phyloP scores from a whole-genome alignment of 2,113 vertebrate species.

The Ptilorrhoa leucosticta region DNA sequence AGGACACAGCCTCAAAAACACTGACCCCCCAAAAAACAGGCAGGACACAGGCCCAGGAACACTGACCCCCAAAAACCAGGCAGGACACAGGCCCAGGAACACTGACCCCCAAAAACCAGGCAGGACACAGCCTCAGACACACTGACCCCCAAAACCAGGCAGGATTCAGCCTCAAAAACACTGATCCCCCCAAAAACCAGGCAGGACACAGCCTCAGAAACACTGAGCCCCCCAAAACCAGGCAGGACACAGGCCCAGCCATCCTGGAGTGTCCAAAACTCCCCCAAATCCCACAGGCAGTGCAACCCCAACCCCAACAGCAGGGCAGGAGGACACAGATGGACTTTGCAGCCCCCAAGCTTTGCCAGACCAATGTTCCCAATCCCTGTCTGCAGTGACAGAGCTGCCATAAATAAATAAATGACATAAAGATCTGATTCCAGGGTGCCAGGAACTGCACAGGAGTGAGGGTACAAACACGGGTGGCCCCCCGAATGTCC shows the following conservation, averaged over 20 bases:
- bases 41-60: too few species aligned
- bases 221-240: background rate
- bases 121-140: background rate
- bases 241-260: background rate
- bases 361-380: background rate
- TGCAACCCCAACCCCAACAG: fast-evolving
- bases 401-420: background rate
- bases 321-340: background rate
- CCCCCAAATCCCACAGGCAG: background rate
- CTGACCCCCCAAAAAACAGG: background rate
- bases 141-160: background rate
- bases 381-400: fast-evolving
- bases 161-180: background rate
- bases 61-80: background rate
- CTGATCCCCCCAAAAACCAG: background rate
- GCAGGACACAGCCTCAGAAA: background rate
- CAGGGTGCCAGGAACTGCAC: background rate
- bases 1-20: background rate
- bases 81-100: background rate
- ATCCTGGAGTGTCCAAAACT: background rate
- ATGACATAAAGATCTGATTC: fast-evolving
- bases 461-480: background rate
- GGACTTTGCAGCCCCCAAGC: background rate
- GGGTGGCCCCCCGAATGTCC: background rate
- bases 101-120: background rate